phyloP scores from a whole-genome alignment of 2,888 invertebrate genomes.

The Drepanosiphum platanoidis region DNA sequence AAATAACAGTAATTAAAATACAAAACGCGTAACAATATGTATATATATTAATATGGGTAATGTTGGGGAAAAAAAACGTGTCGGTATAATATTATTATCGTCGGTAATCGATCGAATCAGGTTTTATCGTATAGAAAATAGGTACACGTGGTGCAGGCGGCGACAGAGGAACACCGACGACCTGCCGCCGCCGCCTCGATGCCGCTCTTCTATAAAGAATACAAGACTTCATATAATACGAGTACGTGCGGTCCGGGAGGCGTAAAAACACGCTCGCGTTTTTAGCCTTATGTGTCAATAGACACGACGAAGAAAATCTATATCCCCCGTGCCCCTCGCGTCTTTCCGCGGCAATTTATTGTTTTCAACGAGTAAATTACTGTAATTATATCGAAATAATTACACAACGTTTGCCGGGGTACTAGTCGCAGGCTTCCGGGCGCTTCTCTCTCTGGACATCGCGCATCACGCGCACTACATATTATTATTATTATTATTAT shows the following conservation, averaged over 20 bases:
- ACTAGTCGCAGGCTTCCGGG: constrained; percentile 13
- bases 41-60: neutral
- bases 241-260: constrained; percentile 24
- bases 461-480: neutral
- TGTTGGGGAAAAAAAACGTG: constrained; percentile 24
- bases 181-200: neutral
- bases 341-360: constrained; percentile 8
- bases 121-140: constrained; percentile 31
- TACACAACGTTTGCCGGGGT: neutral
- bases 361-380: constrained; percentile 33
- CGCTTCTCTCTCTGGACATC: neutral
- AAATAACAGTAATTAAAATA: constrained; percentile 35
- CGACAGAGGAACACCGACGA: constrained; percentile 9
- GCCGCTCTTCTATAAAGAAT: neutral
- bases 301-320: constrained; percentile 2
- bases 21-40: constrained; percentile 46
- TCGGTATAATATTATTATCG: constrained; percentile 29
- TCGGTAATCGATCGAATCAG: constrained; percentile 59
- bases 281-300: neutral
- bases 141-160: neutral
- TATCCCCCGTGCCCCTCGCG: no score
- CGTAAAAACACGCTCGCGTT: constrained; percentile 46
- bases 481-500: no score
- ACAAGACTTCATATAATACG: constrained; percentile 10
- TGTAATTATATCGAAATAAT: constrained; percentile 9